phyloP scores from a whole-genome alignment of 2,797 vertebrate species.

The Enteromius trimaculatus region DNA sequence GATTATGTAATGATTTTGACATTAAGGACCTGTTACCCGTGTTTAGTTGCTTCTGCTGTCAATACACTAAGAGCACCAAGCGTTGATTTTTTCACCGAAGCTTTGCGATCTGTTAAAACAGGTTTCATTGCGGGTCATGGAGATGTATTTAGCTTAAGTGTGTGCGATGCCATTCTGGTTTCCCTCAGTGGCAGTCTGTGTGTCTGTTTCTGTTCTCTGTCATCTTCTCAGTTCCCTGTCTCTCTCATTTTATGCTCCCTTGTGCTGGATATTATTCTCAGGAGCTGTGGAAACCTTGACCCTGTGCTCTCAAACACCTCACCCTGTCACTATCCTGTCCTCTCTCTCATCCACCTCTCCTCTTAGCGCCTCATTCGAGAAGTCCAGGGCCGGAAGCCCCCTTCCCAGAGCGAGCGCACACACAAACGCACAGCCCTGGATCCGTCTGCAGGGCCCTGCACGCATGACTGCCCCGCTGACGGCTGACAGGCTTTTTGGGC shows the following conservation, averaged over 20 bases:
- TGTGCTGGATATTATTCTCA: constrained; percentile 33
- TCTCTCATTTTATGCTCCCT: constrained; percentile 53
- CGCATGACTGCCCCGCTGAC: constrained; percentile 49
- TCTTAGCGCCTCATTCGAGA: constrained; percentile 51
- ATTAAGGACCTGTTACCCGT: neutral
- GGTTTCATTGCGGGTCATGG: neutral
- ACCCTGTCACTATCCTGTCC: constrained; percentile 43
- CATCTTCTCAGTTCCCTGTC: constrained; percentile 60
- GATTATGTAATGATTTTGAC: neutral
- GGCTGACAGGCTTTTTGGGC: constrained; percentile 59
- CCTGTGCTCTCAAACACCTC: constrained; percentile 36
- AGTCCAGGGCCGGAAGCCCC: constrained; percentile 63
- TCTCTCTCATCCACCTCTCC: constrained; percentile 46
- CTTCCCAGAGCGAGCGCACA: neutral
- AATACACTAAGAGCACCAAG: constrained; percentile 23
- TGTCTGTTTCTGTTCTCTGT: constrained; percentile 49
- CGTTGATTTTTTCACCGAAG: constrained; percentile 21
- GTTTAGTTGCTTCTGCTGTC: neutral
- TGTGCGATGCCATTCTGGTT: constrained; percentile 63
- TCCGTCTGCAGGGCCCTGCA: constrained; percentile 41
- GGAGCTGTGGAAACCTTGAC: constrained; percentile 34
- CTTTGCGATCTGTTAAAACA: constrained; percentile 18
- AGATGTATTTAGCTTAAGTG: constrained; percentile 59
- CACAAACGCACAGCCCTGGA: constrained; percentile 17
- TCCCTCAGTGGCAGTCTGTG: constrained; percentile 29